Evolutionary conservation across 2,113 vertebrate genomes (phyloP), one percentile per base, ranked within the genome.

Genomic region (Callocephalon fimbriatum): DNA sequence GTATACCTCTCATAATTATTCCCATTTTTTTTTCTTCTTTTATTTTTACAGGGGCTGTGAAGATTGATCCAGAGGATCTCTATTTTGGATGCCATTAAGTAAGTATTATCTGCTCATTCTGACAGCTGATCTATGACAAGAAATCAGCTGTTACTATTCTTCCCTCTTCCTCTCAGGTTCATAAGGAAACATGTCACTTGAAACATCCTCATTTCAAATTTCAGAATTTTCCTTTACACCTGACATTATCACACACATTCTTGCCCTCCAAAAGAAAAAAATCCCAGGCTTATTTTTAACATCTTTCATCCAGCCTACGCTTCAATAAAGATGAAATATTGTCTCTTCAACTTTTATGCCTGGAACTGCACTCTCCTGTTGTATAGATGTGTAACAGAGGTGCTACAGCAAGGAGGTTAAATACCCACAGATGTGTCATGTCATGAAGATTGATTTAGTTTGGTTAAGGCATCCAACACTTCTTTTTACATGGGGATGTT

Each of bases 111-210:
- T 86, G 32, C 51, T 93, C 50, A 47, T 80, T 86, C 88, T 91
- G 91, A 95, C 59, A 94, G 79, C 47, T 88, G 53, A 88, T 86
- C 59, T 95, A 38, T 59, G 83, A 94, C 68, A 83, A 83, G 71
- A 66, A 92, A 70, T 93, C 80, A 86, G 38, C 40, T 80, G 51
- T 67, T 88, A 83, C 35, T 37, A 73, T 76, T 86, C 54, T 40
- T 53, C 61, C 45, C 15, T 67, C 75, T 76, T 87, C 48, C 25
- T 81, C 54, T 48, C 2, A 0, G 8, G 35, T 74, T 95, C 83
- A 86, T 51, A 67, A 54, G 47, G 73, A 86, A 95, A 54, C 15
- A 68, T 76, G 92, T 88, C 19, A 73, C 50, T 54, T 54, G 32
- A 75, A 87, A 91, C 63, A 91, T 15, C 74, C 76, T 84, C 47